Base-by-base conservation (phyloP, 2,888 invertebrate species). In the Drosophila limbata region DNA sequence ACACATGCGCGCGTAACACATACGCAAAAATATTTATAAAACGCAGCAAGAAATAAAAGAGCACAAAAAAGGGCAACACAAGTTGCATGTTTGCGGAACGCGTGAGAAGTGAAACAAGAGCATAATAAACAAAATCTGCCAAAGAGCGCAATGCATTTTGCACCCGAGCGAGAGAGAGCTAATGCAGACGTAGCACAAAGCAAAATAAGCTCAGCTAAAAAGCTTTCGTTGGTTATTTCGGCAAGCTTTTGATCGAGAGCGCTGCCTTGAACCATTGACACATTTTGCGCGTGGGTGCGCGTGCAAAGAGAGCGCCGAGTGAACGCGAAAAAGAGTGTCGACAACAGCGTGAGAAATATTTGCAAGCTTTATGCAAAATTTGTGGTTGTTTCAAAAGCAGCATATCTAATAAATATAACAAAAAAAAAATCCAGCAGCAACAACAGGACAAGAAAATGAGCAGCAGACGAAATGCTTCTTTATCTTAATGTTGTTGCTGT, bases 211-310 rank as follows among this genome's bases (percentile, higher is more conserved):
- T 57, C 42, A 52, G 35, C 19, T 48, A 37, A 31, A 48, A 40
- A 62, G 52, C 61, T 53, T 62, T 39, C 19, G n/a, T 44, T 19
- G 13, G 13, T n/a, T 47, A 6, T 21, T 25, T 40, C 4, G 13
- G 37, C 19, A 47, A 65, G 56, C 64, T 55, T 72, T 44, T 44
- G 40, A 42, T 48, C 21, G 64, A 37, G 40, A 19, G 21, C 48
- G 44, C 62, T 70, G 86, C 83, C 88, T 84, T 84, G 83, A 84
- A 77, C 83, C 80, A 84, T 77, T 84, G 88, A 77, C 86, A 84
- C 83, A 84, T 73, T 82, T 84, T 57, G 48, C 51, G 74, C 62
- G 77, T 77, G 77, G 77, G 83, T 37, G 76, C 37, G 67, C 50
- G 47, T 55, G 60, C 10, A 45, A 64, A 50, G 59, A 64, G 73